Conservation (phyloP, 2,888 invertebrate species). For the Athetis lepigone region DNA sequence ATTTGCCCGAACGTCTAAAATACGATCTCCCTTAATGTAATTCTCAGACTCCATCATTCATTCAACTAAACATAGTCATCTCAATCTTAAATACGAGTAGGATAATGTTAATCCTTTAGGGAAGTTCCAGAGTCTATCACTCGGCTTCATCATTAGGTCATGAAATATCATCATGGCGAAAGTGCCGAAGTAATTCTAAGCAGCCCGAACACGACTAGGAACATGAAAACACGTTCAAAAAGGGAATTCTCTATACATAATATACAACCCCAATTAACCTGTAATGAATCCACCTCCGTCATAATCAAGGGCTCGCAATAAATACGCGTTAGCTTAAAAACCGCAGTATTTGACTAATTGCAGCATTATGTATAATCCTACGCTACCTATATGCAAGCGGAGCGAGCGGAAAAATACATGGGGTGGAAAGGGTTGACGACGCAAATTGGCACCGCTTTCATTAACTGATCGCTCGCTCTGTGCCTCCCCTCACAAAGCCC, state of each 20-base stretch:
- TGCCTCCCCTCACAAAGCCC: conserved; percentile 15
- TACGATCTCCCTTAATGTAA: too few species aligned
- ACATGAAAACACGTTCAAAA: not conserved
- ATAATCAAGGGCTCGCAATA: conserved; percentile 17
- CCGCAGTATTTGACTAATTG: conserved; percentile 57
- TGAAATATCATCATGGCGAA: too few species aligned
- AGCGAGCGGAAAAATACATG: conserved; percentile 46
- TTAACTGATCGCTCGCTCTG: conserved; percentile 66
- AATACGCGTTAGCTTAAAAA: conserved; percentile 36
- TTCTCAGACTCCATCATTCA: too few species aligned
- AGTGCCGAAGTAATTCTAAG: too few species aligned
- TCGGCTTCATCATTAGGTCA: too few species aligned
- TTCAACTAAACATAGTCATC: too few species aligned
- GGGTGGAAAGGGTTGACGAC: conserved; percentile 55
- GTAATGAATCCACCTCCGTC: conserved; percentile 18
- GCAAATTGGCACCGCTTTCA: conserved; percentile 71
- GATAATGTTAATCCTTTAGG: too few species aligned
- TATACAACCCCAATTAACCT: not conserved
- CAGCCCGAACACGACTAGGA: too few species aligned
- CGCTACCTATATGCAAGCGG: conserved; percentile 51
- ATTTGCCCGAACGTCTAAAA: too few species aligned
- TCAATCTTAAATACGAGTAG: too few species aligned
- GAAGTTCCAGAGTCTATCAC: too few species aligned
- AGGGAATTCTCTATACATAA: not conserved
- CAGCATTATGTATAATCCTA: conserved; percentile 53